phyloP scores from a whole-genome alignment of 30 jellyfish, hydroid and myxozoan genomes.

The Aurelia sp. region DNA sequence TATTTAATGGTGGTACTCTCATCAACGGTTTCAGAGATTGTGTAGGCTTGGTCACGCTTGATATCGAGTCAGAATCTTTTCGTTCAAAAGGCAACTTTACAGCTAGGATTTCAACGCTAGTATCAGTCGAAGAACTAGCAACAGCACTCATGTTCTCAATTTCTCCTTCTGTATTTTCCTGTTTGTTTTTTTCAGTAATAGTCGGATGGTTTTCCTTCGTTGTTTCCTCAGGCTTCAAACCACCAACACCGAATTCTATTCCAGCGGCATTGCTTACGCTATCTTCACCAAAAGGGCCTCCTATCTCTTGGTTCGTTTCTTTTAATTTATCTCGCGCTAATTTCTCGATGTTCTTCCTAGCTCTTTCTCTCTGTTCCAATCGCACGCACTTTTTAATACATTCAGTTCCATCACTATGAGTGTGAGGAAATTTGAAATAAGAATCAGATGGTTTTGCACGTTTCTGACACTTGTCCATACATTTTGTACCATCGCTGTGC shows the following conservation, averaged over 20 bases:
- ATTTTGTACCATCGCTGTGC: constrained; percentile 26
- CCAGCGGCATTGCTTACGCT: not conserved
- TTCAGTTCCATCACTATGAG: constrained; percentile 80
- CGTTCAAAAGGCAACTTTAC: not conserved
- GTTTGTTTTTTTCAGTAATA: not conserved
- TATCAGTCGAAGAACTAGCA: not conserved
- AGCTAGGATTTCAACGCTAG: not conserved
- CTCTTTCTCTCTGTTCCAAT: constrained; percentile 50
- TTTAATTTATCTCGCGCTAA: not conserved
- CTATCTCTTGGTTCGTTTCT: not conserved
- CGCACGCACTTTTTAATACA: constrained; percentile 72
- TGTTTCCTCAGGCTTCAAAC: not conserved
- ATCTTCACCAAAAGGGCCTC: not conserved
- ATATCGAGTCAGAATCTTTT: not conserved
- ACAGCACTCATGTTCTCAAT: too few species aligned
- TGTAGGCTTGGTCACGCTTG: not conserved
- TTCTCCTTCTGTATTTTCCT: not conserved
- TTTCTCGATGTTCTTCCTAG: constrained; percentile 1
- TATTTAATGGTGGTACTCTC: not conserved
- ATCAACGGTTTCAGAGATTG: not conserved
- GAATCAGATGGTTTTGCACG: constrained; percentile 52
- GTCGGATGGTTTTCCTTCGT: not conserved
- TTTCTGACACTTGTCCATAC: constrained; percentile 3
- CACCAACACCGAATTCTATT: not conserved
- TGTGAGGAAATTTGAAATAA: constrained; percentile 80